phyloP scores from a whole-genome alignment of 1,140 invertebrate genomes.

The Thaumetopoea pityocampa region DNA sequence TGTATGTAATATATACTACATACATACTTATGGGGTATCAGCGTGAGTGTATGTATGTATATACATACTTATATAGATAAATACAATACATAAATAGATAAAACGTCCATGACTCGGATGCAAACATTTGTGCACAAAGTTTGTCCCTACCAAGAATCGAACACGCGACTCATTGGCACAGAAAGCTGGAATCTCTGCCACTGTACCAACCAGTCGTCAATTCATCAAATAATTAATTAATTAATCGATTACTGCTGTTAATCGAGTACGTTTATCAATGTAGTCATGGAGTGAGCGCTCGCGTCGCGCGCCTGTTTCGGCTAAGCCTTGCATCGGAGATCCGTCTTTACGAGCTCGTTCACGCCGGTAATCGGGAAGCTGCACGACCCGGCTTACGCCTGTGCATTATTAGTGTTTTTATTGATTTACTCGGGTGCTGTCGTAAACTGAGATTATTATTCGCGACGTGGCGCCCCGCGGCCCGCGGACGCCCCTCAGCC shows the following conservation, averaged over 20 bases:
- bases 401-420: conserved; percentile 76
- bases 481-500: conserved; percentile 22
- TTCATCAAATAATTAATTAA: too few species aligned
- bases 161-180: too few species aligned
- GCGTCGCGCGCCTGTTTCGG: conserved; percentile 51
- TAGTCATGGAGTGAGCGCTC: conserved; percentile 16
- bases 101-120: too few species aligned
- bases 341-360: conserved; percentile 72
- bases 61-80: too few species aligned
- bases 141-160: too few species aligned
- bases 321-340: conserved; percentile 67
- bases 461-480: conserved; percentile 40
- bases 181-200: too few species aligned
- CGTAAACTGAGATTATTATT: conserved; percentile 75
- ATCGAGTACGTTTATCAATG: background rate
- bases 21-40: too few species aligned
- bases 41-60: too few species aligned
- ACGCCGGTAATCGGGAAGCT: conserved; percentile 66
- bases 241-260: background rate
- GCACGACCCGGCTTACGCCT: conserved; percentile 68
- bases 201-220: too few species aligned
- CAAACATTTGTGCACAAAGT: too few species aligned
- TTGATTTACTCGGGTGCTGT: conserved; percentile 72
- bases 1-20: too few species aligned
- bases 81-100: too few species aligned